These are phyloP conservation scores for Glossosoma conforme DNA, from an alignment of 1,140 invertebrate genomes.

Conservation along the genomic window DNA sequence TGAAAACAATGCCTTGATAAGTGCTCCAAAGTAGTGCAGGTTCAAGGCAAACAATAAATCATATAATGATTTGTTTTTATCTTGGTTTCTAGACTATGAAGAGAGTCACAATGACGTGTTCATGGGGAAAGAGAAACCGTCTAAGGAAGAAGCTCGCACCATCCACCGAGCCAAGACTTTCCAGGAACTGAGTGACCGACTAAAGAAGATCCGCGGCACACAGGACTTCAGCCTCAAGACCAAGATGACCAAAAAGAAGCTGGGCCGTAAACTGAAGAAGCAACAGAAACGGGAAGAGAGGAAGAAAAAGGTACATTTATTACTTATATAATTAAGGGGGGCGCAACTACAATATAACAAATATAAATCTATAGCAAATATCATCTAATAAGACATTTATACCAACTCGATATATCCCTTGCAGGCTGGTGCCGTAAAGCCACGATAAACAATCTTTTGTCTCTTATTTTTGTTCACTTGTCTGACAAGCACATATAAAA, in stretches of 20 bases:
- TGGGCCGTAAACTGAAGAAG: slow-evolving; percentile 24
- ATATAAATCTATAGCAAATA: too few species aligned
- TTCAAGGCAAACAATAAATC: not conserved
- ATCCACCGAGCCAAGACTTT: slow-evolving; percentile 26
- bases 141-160: slow-evolving; percentile 23
- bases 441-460: too few species aligned
- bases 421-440: too few species aligned
- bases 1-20: too few species aligned
- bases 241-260: slow-evolving; percentile 29
- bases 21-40: not conserved
- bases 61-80: not conserved
- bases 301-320: slow-evolving; percentile 28
- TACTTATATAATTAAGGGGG: too few species aligned
- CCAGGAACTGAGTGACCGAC: slow-evolving; percentile 22
- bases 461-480: too few species aligned
- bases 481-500: too few species aligned
- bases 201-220: slow-evolving; percentile 22
- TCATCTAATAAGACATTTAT: too few species aligned
- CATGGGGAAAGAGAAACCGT: slow-evolving; percentile 17
- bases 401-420: too few species aligned
- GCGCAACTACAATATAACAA: too few species aligned
- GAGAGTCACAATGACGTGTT: slow-evolving; percentile 26
- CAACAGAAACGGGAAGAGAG: slow-evolving; percentile 23
- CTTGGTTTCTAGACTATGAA: slow-evolving; percentile 12
- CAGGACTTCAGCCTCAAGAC: slow-evolving; percentile 28